phyloP scores from a whole-genome alignment of 2,888 invertebrate species.

The Ochropacha duplaris region DNA sequence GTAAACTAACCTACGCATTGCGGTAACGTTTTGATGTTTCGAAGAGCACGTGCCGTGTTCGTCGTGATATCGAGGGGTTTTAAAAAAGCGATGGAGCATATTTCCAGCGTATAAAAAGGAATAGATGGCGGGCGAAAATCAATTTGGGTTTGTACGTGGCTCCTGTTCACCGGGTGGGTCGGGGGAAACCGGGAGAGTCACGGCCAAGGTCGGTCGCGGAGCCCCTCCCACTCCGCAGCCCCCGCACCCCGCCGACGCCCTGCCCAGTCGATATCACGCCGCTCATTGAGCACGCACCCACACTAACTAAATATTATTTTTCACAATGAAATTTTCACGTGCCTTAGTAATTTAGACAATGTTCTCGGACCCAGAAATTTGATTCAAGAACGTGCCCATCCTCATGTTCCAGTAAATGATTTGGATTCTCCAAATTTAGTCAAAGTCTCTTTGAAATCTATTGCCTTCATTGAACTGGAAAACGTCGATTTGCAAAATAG shows the following conservation, averaged over 20 bases:
- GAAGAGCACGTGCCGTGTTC: not conserved
- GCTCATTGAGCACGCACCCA: conserved; percentile 59
- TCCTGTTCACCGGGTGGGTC: conserved; percentile 48
- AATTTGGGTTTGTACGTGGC: conserved; percentile 60
- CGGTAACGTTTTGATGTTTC: conserved; percentile 10
- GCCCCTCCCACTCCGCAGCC: conserved; percentile 25
- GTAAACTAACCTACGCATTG: conserved; percentile 15
- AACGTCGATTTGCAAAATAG: conserved; percentile 17
- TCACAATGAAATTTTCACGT: conserved; percentile 30
- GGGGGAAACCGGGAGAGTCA: conserved; percentile 63
- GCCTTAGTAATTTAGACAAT: conserved; percentile 27
- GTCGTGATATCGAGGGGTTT: not conserved
- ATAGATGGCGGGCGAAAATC: conserved; percentile 48
- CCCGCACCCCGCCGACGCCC: conserved; percentile 30
- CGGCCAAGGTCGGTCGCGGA: conserved; percentile 77
- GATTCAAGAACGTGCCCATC: conserved; percentile 34
- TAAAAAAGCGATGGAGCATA: conserved; percentile 6
- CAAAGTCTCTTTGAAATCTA: conserved; percentile 11
- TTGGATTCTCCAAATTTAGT: conserved; percentile 28
- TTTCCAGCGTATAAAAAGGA: not conserved
- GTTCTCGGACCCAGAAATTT: conserved; percentile 15
- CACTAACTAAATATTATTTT: conserved; percentile 25
- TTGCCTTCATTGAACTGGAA: conserved; percentile 20
- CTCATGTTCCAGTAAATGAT: conserved; percentile 29
- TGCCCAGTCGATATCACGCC: conserved; percentile 51